phyloP scores from a whole-genome alignment of 53 echinoderm and acorn worm species.

The Mesocentrotus franciscanus region DNA sequence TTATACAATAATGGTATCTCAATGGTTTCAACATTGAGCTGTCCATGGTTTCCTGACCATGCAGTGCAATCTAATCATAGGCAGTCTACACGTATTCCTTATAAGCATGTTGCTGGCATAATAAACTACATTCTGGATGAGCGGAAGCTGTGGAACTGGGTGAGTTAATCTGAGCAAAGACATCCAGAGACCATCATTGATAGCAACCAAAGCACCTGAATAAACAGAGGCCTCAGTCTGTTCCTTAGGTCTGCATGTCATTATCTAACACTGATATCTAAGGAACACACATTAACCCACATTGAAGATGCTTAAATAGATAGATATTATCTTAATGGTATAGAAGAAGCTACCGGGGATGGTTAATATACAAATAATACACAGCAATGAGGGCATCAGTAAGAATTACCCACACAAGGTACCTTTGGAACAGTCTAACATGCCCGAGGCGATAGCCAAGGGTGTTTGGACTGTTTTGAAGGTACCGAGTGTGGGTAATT shows the following conservation, averaged over 20 bases:
- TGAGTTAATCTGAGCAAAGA: constrained; percentile 40
- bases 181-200: background rate
- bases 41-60: background rate
- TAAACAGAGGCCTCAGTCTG: background rate
- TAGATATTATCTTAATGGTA: constrained; percentile 44
- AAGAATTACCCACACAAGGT: too few species aligned
- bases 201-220: constrained; percentile 52
- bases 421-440: too few species aligned
- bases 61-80: background rate
- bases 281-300: constrained; percentile 49
- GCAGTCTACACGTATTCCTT: background rate
- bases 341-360: background rate
- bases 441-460: too few species aligned
- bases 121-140: constrained; percentile 2
- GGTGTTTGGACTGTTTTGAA: too few species aligned
- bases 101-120: constrained; percentile 25
- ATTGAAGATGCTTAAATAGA: constrained; percentile 47
- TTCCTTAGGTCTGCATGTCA: constrained; percentile 52
- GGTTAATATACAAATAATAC: background rate
- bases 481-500: too few species aligned
- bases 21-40: background rate
- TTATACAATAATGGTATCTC: background rate
- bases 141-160: background rate
- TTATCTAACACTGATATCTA: constrained; percentile 47
- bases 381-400: too few species aligned